Evolutionary conservation across 53 echinoderm and acorn worm genomes (phyloP), one percentile per base, ranked within the genome.

Genomic region (Stichopus horrens): DNA sequence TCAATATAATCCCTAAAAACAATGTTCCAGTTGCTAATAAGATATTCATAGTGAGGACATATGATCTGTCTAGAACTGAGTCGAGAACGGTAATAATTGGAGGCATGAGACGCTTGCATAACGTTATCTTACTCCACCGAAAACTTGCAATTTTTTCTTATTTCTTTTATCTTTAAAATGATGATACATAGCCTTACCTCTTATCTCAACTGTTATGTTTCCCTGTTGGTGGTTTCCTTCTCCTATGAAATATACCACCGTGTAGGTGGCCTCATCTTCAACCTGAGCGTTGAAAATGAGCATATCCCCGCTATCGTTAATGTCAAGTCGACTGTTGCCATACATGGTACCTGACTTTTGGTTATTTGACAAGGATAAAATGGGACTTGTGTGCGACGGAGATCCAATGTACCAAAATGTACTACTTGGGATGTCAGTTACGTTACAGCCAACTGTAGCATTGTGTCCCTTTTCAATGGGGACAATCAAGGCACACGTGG

Each of bases 1-100:
- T 68, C 11, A 14, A 0, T 11, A 14, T 6, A 0, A 0, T n/a
- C 6, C 3, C 68, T 13, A 0, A 0, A 14, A 13, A 0, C n/a
- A 0, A 4, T 68, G 16, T 68, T 4, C 5, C 16, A 68, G n/a
- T 1, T 19, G 16, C 68, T 11, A 5, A 11, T 5, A 11, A 68
- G 14, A 11, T 5, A 11, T 68, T 6, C n/a, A 14, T 68, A 13
- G 0, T 18, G n/a, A 68, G 5, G 0, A 0, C 6, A 13, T 3
- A 18, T 5, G 5, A 9, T 14, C 16, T 6, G 4, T 18, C 16
- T n/a, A 13, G 16, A 13, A 68, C 10, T 68, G 68, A 13, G 10
- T 13, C 16, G 68, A 14, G 68, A 11, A 14, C n/a, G 68, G 58
- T 9, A 58, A 9, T 7, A 58, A 6, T 58, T 58, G 9, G 58